A percentile compares a stretch with the other conserved stretches of the same genome.
Evolutionary conservation across 2,113 vertebrate genomes (phyloP).

Genomic region (human): GRCh38 chrX:30182501-30183000

Average conservation of each 20-base stretch:
- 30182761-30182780: slow-evolving; percentile 7
- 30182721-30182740: slow-evolving; percentile 13
- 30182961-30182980: neutral
- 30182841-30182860: slow-evolving; percentile 19
- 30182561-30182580: neutral
- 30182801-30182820: slow-evolving; percentile 14
- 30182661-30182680: neutral
- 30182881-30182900: neutral
- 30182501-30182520: slow-evolving; percentile 11
- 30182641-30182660: neutral
- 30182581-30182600: neutral
- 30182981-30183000: neutral
- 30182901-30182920: slow-evolving; percentile 22
- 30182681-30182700: neutral
- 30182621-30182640: neutral
- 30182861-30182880: slow-evolving; percentile 9
- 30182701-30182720: slow-evolving; percentile 5
- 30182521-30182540: neutral
- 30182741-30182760: neutral
- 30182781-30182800: slow-evolving; percentile 8
- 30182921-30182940: neutral
- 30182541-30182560: neutral
- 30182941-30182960: neutral
- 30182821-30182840: neutral
- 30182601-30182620: neutral